Base-by-base conservation (phyloP, 92 coral and sea anemone species). In the Zoanthus gigantus region DNA sequence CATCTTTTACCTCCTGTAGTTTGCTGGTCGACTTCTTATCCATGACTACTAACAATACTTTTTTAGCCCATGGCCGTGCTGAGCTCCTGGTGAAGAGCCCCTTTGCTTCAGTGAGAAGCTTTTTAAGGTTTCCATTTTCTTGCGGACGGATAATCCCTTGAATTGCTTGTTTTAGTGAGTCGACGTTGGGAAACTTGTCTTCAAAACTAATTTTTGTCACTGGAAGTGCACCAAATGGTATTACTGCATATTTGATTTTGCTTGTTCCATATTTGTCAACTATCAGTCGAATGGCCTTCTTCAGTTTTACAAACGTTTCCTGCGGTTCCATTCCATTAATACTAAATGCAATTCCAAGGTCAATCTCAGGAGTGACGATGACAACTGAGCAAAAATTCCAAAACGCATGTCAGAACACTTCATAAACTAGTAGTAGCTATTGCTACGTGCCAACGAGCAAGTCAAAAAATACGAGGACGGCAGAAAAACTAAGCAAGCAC, bases 21-120 rank as follows among this genome's bases (percentile, higher is more conserved):
- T 69, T 44, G 67, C 90, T 96, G 28, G 86, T 92, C 37, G 98
- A 94, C 72, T 82, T 90, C 56, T 92, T 88, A 87, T 95, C 98
- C 56, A 95, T 84, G 16, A 93, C 90, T 12, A 96, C 96, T 11
- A 95, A 94, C 45, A 96, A 86, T 10, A 96, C 75, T 84, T 90
- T 95, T 60, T 85, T 94, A 60, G 98, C 94, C 31, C 86, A 80
- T 31, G 95, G 94, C 34, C 98, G 82, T 13, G 82, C 92, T 44
- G 90, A 50, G 4, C 86, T 82, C 68, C n/a, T 81, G 65, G 44
- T 23, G 44, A 81, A 81, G 1, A 81, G 45, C 29, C 16, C 9
- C 60, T 66, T 81, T 12, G 29, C 85, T 15, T 81, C 60, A 46
- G 37, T 71, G 14, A 81, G 60, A 48, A 71, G 42, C 45, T 47